These are phyloP conservation scores for Carcinoscorpius rotundicauda DNA, from an alignment of 1,140 invertebrate genomes.

Conservation along the genomic window DNA sequence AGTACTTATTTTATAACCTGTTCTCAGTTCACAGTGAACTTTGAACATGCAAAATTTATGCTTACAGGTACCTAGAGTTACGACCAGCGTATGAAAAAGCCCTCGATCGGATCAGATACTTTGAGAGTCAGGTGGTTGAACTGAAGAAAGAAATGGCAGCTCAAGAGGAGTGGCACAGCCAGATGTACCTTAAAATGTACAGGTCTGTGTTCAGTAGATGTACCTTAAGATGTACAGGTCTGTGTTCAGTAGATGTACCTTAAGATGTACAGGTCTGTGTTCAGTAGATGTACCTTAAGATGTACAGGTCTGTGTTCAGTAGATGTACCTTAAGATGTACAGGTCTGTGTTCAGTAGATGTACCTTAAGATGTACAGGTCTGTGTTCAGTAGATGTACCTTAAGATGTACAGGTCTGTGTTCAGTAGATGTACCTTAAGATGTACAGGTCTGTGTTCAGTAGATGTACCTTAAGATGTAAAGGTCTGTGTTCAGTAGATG, in stretches of 20 bases:
- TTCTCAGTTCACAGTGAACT: too few relatives aligned
- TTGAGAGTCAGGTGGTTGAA: conserved; percentile 30
- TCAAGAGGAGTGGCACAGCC: conserved; percentile 58
- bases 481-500: conserved; percentile 32
- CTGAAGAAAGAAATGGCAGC: conserved; percentile 37
- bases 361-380: conserved; percentile 62
- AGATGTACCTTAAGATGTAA: too few relatives aligned
- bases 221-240: too few relatives aligned
- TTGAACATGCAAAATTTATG: too few relatives aligned
- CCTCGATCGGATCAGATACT: conserved; percentile 25
- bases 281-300: too few relatives aligned
- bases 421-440: too few relatives aligned
- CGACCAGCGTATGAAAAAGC: conserved; percentile 32
- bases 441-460: too few relatives aligned
- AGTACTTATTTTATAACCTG: conserved; percentile 4
- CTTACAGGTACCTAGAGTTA: conserved; percentile 33
- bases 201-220: conserved; percentile 20
- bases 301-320: too few relatives aligned
- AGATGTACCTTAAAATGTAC: conserved; percentile 68
- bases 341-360: conserved; percentile 32
- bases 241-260: too few relatives aligned
- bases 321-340: too few relatives aligned
- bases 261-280: too few relatives aligned
- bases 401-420: too few relatives aligned
- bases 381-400: background rate